These are phyloP conservation scores for Lasioglossum figueresi DNA, from an alignment of 2,888 invertebrate genomes.

Conservation along the genomic window DNA sequence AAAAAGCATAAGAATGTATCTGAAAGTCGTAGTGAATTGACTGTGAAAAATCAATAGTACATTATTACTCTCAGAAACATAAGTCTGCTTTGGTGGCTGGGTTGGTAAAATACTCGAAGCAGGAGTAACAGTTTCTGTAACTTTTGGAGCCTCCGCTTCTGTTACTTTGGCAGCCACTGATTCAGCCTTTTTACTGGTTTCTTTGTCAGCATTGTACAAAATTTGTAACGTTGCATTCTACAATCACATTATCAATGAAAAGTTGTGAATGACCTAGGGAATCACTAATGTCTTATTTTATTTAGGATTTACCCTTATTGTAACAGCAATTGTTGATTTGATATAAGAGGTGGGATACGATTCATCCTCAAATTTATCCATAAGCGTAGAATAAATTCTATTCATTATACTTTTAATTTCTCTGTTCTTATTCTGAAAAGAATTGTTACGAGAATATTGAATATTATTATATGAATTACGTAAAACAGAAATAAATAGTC, in stretches of 20 bases:
- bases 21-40: slow-evolving; percentile 7
- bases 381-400: slow-evolving; percentile 72
- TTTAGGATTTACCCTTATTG: slow-evolving; percentile 71
- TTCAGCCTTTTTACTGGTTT: slow-evolving; percentile 26
- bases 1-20: slow-evolving; percentile 19
- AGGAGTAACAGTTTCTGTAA: neutral
- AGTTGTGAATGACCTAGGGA: slow-evolving; percentile 8
- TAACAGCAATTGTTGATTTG: slow-evolving; percentile 72
- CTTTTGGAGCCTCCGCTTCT: slow-evolving; percentile 18
- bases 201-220: slow-evolving; percentile 58
- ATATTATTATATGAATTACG: neutral
- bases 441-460: slow-evolving; percentile 6
- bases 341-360: slow-evolving; percentile 73
- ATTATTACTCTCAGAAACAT: slow-evolving; percentile 24
- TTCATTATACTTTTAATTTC: slow-evolving; percentile 80
- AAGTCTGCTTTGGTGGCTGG: slow-evolving; percentile 9
- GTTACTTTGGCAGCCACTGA: slow-evolving; percentile 7
- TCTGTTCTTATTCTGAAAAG: slow-evolving; percentile 66
- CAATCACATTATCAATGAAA: slow-evolving; percentile 28
- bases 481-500: neutral
- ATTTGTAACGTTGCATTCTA: slow-evolving; percentile 77
- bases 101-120: neutral
- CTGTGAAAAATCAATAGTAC: slow-evolving; percentile 14
- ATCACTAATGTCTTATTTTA: slow-evolving; percentile 9
- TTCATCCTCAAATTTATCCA: slow-evolving; percentile 73